Conservation (phyloP, 2,888 invertebrate species). For the Rhopalosiphum nymphaeae region DNA sequence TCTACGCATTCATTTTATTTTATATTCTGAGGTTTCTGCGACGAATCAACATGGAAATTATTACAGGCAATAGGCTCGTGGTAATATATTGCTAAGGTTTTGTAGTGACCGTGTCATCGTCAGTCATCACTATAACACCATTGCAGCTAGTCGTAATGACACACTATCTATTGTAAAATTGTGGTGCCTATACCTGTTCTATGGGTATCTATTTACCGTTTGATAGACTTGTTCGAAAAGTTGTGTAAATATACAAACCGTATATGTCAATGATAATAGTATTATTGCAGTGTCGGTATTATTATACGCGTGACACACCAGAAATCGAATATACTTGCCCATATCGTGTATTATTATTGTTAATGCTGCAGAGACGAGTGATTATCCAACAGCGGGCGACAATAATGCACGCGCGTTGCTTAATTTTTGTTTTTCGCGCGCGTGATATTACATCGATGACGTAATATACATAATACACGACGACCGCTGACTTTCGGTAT, state of each 20-base stretch:
- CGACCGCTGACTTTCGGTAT: not conserved
- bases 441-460: not conserved
- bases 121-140: not conserved
- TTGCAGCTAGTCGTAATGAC: not conserved
- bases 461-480: not conserved
- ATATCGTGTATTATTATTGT: not conserved
- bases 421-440: conserved; percentile 34
- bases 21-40: not conserved
- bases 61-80: not conserved
- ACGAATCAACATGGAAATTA: not conserved
- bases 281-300: not conserved
- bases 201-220: not conserved
- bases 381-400: conserved; percentile 56
- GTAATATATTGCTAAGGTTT: not conserved
- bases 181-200: not conserved
- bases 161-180: not conserved
- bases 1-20: not conserved
- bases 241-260: not conserved
- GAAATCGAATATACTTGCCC: not conserved
- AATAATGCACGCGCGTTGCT: conserved; percentile 34
- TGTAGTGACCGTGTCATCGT: not conserved
- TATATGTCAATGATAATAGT: not conserved
- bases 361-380: not conserved
- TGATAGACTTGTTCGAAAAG: not conserved
- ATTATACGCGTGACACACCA: not conserved